phyloP scores from a whole-genome alignment of 2,888 invertebrate species.

The Nycteola revayana region DNA sequence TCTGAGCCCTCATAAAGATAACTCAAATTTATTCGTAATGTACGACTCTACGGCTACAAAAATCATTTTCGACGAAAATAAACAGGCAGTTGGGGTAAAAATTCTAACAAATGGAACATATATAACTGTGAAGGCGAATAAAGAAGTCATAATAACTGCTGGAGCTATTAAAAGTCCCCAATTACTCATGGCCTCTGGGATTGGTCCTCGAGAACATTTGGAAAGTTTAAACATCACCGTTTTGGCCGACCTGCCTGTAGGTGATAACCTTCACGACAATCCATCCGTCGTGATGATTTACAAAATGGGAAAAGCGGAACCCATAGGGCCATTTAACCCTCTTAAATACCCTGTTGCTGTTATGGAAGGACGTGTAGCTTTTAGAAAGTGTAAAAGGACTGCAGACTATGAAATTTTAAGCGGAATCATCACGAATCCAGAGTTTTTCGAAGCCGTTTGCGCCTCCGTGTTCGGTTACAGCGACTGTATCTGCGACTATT shows the following conservation, averaged over 20 bases:
- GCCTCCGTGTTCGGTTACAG: constrained; percentile 25
- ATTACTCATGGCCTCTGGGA: constrained; percentile 69
- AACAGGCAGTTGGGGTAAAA: constrained; percentile 63
- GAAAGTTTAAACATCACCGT: constrained; percentile 46
- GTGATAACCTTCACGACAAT: constrained; percentile 69
- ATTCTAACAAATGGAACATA: constrained; percentile 38
- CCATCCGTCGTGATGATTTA: constrained; percentile 38
- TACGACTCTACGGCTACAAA: constrained; percentile 69
- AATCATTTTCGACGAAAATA: constrained; percentile 66
- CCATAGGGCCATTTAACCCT: constrained; percentile 38
- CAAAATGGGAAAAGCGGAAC: constrained; percentile 34
- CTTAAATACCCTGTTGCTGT: constrained; percentile 39
- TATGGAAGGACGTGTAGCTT: constrained; percentile 64
- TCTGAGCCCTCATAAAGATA: constrained; percentile 43
- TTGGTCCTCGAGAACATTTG: constrained; percentile 63
- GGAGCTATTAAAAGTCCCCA: constrained; percentile 69
- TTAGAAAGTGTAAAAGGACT: constrained; percentile 74
- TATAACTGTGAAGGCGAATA: constrained; percentile 43
- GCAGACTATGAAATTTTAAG: constrained; percentile 50
- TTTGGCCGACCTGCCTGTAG: constrained; percentile 61
- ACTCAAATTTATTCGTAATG: constrained; percentile 49
- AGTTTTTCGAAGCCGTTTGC: constrained; percentile 16
- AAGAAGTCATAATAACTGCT: constrained; percentile 69
- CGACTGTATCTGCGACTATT: constrained; percentile 28
- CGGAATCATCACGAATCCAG: constrained; percentile 11